Base-by-base conservation (phyloP, 2,888 invertebrate genomes). In the Nyleta sp. region DNA sequence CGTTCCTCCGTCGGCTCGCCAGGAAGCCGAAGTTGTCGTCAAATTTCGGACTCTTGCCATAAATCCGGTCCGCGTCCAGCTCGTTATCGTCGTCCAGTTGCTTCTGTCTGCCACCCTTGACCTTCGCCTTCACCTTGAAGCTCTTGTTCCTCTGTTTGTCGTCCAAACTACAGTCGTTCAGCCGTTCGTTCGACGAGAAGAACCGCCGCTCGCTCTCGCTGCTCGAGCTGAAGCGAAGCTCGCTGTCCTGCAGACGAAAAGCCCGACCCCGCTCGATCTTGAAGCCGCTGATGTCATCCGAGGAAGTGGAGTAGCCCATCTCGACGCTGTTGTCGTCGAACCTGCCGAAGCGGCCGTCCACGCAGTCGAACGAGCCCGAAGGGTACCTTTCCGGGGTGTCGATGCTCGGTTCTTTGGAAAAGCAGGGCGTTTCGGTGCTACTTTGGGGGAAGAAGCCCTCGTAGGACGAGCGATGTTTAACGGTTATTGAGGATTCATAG, bases 1-100 rank as follows among this genome's bases (percentile, higher is more conserved):
- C 60, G 59, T 64, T 88, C 86, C 85, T 86, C 82, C 81, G 80
- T 83, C 81, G 71, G n/a, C 81, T 50, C 48, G 81, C 73, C 62
- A 81, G 57, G 10, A 81, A 84, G 15, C 84, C 86, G 40, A 89
- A 82, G 24, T 87, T 87, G 33, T 88, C 89, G 62, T 90, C 90
- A 80, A 90, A 90, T 52, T 90, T 90, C 1, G 90, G 90, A 68
- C 90, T 90, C 78, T 90, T 90, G 20, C 90, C 90, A 68, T 90
- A 90, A 44, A 89, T 84, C 67, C 87, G 84, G 57, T 88, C 89
- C 7, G 87, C 85, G 55, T 90, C 90, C 13, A 74, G 78, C 76
- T 89, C 90, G 67, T 87, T 87, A 50, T 89, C 87, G 24, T 84
- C 81, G 65, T 89, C 89, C 64, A 86, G 68, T 71, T 88, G 89